Evolutionary conservation across 2,113 vertebrate genomes (phyloP), one percentile per base, ranked within the genome.

Genomic region (Cyrtonyx montezumae): DNA sequence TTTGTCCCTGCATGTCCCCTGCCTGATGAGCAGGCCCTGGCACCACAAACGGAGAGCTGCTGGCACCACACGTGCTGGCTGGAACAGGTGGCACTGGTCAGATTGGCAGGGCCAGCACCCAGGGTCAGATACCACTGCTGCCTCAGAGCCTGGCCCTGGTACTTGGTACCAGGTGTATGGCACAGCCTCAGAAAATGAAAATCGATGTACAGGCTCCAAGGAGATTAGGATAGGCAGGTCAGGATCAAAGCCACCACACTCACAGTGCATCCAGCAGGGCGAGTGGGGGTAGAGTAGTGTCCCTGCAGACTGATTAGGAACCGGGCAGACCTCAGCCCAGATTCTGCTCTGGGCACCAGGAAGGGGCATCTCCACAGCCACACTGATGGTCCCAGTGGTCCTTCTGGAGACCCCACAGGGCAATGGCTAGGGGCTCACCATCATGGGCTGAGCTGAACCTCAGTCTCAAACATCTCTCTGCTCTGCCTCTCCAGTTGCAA

Each of bases 61-160:
- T 94, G 94, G 93, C 90, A 90, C 69, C 94, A 96, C 95, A 93
- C 8, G 23, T 96, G 93, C 17, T 93, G 80, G 79, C 88, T 92
- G 2, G 5, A 79, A 61, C 83, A 73, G 75, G 59, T 90, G 76
- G 55, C 11, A 4, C 18, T 32, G 55, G 16, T 56, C 18, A 32
- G 55, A 56, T 17, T 6, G 17, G 16, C 55, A 56, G 30, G 10
- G 17, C 55, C 55, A 56, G 55, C 30, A 81, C 62, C 74, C 61
- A 1, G 78, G 94, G 58, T 49, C 84, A 83, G 76, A 79, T 80
- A 56, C 58, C 13, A 30, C 77, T 87, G 77, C 28, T 75, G 88
- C 48, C 59, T 63, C 28, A 68, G 82, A 45, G 43, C 53, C 59
- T 53, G 42, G 13, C 43, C 28, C 67, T 34, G 70, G 42, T 73